phyloP scores from a whole-genome alignment of 2,888 invertebrate species.

The Dryomyza anilis region DNA sequence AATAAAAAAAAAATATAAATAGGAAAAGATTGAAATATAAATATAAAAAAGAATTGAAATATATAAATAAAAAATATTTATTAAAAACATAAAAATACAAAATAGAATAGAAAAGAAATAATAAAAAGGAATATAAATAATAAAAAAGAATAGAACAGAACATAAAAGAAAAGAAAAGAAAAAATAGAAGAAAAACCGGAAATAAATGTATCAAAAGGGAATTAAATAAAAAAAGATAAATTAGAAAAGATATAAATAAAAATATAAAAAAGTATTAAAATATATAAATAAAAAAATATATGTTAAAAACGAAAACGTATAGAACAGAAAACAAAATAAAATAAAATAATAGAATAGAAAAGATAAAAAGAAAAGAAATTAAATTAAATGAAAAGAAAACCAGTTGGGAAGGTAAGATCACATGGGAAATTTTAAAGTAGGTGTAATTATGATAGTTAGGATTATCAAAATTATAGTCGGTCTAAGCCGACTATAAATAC shows the following conservation, averaged over 20 bases:
- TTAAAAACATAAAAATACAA: background rate
- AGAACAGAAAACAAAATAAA: background rate
- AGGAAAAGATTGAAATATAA: too few relatives aligned
- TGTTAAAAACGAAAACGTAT: too few relatives aligned
- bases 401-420: too few relatives aligned
- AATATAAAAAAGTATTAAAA: background rate
- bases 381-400: background rate
- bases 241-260: background rate
- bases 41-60: too few relatives aligned
- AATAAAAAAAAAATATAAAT: too few relatives aligned
- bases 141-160: background rate
- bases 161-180: background rate
- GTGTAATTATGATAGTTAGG: too few relatives aligned
- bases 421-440: too few relatives aligned
- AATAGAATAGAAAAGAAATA: background rate
- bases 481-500: too few relatives aligned
- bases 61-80: background rate
- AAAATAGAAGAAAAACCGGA: background rate
- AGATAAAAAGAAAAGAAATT: background rate
- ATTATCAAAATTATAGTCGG: too few relatives aligned
- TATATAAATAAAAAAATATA: background rate
- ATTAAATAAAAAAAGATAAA: background rate
- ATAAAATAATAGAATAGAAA: background rate
- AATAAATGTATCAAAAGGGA: background rate
- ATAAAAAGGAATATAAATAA: background rate